Conservation (phyloP, 2,888 invertebrate species). For the Lobophora halterata region DNA sequence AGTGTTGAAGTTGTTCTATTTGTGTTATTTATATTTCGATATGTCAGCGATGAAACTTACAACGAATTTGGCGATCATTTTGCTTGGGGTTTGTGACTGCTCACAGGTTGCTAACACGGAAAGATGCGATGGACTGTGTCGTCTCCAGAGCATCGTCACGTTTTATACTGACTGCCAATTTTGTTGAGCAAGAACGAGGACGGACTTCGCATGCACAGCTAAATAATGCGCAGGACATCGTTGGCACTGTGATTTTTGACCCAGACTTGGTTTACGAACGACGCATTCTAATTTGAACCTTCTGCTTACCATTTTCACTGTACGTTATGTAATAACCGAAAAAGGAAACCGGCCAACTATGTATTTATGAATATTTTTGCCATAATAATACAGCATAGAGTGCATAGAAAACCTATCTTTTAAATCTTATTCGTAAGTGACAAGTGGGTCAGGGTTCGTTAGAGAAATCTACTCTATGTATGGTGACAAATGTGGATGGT, state of each 20-base stretch:
- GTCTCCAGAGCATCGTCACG: conserved; percentile 59
- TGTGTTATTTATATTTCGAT: not conserved
- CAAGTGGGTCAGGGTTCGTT: conserved; percentile 36
- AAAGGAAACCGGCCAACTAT: conserved; percentile 40
- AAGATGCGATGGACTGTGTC: conserved; percentile 63
- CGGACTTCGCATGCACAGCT: conserved; percentile 45
- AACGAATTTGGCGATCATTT: conserved; percentile 78
- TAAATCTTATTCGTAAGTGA: conserved; percentile 23
- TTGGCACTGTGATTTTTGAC: conserved; percentile 65
- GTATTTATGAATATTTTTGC: conserved; percentile 24
- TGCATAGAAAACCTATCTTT: conserved; percentile 33
- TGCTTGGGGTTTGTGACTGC: conserved; percentile 71
- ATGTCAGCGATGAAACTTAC: conserved; percentile 45
- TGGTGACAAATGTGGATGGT: conserved; percentile 20
- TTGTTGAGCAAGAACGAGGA: conserved; percentile 60
- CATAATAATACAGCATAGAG: conserved; percentile 13
- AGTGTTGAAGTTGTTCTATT: not conserved
- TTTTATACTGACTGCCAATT: conserved; percentile 65
- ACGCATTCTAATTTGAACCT: conserved; percentile 74
- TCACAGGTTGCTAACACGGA: conserved; percentile 53
- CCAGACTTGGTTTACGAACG: conserved; percentile 60
- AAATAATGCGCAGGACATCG: conserved; percentile 68
- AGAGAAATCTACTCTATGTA: conserved; percentile 34
- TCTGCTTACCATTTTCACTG: conserved; percentile 68
- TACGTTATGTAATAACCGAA: conserved; percentile 61